Evolutionary conservation across 2,888 invertebrate species (phyloP).

Genomic region (Ptychoptera albimana): DNA sequence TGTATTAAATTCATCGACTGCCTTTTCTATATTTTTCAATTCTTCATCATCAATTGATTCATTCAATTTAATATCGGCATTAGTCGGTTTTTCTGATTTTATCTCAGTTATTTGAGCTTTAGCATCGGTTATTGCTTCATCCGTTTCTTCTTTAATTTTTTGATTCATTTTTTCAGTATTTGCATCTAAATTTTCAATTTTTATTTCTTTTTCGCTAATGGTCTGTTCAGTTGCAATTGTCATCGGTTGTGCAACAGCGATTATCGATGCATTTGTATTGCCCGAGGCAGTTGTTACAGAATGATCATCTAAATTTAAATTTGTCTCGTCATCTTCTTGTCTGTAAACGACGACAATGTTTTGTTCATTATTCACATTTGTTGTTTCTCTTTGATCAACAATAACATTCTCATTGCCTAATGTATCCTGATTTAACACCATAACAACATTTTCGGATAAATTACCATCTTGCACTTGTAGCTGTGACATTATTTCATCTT

Average conservation of each 20-base stretch:
- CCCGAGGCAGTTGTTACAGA: conserved; percentile 2
- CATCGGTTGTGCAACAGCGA: neutral
- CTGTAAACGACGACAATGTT: conserved; percentile 9
- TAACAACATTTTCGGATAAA: conserved; percentile 18
- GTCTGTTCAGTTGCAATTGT: neutral
- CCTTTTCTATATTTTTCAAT: conserved; percentile 3
- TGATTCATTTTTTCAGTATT: neutral
- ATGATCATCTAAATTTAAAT: conserved; percentile 15
- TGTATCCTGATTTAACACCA: conserved; percentile 25
- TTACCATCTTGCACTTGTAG: conserved; percentile 25
- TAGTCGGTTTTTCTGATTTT: conserved; percentile 17
- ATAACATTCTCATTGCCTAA: conserved; percentile 3
- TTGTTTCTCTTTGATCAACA: conserved; percentile 1
- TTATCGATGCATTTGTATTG: conserved; percentile 10
- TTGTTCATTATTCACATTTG: conserved; percentile 5
- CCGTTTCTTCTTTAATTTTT: conserved; percentile 11
- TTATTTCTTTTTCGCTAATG: no score
- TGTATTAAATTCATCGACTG: conserved; percentile 15
- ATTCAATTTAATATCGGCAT: conserved; percentile 18
- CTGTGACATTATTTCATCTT: conserved; percentile 29
- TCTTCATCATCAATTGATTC: conserved; percentile 23
- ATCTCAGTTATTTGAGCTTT: no score
- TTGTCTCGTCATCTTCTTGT: conserved; percentile 15
- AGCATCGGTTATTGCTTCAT: conserved; percentile 1
- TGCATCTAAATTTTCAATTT: no score